These are phyloP conservation scores for Corythornis madagascariensis DNA, from an alignment of 2,113 vertebrate species.

Conservation along the genomic window DNA sequence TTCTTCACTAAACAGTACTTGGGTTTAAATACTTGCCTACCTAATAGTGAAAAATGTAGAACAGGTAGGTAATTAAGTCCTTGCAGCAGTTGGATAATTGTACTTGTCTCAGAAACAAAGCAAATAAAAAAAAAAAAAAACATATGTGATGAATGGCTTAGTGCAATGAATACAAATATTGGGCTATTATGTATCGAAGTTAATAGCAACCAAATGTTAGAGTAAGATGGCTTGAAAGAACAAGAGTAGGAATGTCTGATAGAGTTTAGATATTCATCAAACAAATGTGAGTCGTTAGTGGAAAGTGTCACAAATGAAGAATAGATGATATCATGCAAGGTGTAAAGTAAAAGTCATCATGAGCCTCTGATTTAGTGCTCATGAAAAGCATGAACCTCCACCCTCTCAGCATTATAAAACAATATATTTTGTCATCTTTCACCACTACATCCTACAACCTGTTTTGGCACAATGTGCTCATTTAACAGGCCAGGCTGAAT, in stretches of 20 bases:
- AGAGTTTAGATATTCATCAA: slow-evolving; percentile 64
- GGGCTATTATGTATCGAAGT: slow-evolving; percentile 46
- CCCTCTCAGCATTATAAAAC: neutral
- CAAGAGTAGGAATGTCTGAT: slow-evolving; percentile 39
- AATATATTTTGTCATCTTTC: slow-evolving; percentile 15
- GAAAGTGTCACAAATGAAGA: slow-evolving; percentile 54
- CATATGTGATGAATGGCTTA: slow-evolving; percentile 8
- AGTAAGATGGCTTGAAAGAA: slow-evolving; percentile 33
- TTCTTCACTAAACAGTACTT: neutral
- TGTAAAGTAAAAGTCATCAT: slow-evolving; percentile 44
- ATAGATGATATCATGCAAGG: slow-evolving; percentile 36
- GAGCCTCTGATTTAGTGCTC: slow-evolving; percentile 22
- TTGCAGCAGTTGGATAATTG: slow-evolving; percentile 20
- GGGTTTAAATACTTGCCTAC: neutral
- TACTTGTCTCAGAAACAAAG: slow-evolving; percentile 1
- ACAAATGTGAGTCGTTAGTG: slow-evolving; percentile 39
- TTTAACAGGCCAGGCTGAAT: neutral
- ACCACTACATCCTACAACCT: neutral
- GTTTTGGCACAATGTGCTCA: neutral
- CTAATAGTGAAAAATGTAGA: slow-evolving; percentile 9
- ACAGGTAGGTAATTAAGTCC: neutral
- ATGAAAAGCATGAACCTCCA: neutral
- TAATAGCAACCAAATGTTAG: slow-evolving; percentile 65
- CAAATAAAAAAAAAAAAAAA: neutral
- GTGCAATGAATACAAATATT: slow-evolving; percentile 43